Evolutionary conservation across 2,797 vertebrate species (phyloP).

Genomic region (Anguilla pacifica): DNA sequence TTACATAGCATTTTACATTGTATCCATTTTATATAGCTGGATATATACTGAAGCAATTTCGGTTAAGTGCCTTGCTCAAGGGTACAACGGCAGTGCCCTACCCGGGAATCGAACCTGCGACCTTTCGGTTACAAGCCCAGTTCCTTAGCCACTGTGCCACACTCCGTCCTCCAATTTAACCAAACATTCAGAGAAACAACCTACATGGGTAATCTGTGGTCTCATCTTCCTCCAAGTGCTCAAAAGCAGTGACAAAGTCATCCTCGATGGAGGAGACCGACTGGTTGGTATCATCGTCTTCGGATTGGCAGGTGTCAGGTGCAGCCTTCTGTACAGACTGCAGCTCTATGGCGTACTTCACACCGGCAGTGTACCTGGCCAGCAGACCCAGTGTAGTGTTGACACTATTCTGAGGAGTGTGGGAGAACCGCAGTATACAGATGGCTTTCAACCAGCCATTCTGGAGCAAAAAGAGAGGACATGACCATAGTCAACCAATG

Average conservation of each 20-base stretch:
- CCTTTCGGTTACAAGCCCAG: no score
- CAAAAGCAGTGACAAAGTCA: conserved; percentile 97
- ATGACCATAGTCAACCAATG: neutral
- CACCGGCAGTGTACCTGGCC: conserved; percentile 84
- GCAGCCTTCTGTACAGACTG: conserved; percentile 69
- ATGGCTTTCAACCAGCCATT: conserved; percentile 78
- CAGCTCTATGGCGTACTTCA: conserved; percentile 83
- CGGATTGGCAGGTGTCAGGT: conserved; percentile 71
- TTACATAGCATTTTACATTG: no score
- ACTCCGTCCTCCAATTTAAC: no score
- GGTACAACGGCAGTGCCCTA: no score
- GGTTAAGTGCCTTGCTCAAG: no score
- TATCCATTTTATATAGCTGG: no score
- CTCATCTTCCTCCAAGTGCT: conserved; percentile 94
- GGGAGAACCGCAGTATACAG: conserved; percentile 85
- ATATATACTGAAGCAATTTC: no score
- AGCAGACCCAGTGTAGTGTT: conserved; percentile 80
- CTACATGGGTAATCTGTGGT: conserved; percentile 62
- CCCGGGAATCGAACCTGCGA: no score
- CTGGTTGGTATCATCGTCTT: conserved; percentile 96
- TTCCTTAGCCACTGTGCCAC: no score
- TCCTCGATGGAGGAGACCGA: conserved; percentile 98
- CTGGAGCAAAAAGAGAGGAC: conserved; percentile 49
- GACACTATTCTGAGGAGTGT: conserved; percentile 73
- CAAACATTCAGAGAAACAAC: conserved; percentile 36